Evolutionary conservation across 1,140 invertebrate genomes (phyloP), one percentile per base, ranked within the genome.

Genomic region (Rhopalosiphum maidis): DNA sequence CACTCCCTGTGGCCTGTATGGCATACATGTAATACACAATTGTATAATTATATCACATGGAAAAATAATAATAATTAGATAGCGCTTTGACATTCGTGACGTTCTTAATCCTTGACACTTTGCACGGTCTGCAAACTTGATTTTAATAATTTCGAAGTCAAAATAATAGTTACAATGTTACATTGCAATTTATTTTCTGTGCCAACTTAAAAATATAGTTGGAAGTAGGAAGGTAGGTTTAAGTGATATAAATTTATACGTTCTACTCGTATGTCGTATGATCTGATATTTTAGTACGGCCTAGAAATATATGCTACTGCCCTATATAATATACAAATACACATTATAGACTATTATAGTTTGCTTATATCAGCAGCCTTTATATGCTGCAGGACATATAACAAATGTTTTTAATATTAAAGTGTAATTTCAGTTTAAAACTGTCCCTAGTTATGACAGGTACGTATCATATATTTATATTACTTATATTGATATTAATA

Each of bases 101-200:
- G 83, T 86, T 86, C 83, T 86, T 41, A 15, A 86, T 43, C 83
- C 41, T 86, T 86, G 83, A 86, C 41, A 86, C 37, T 23, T 46
- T 30, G 41, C 41, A 86, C 83, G 35, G n/a, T 82, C n/a, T n/a
- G 2, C 60, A n/a, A 68, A 83, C 82, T 41, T 37, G 82, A 83
- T 37, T 83, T 68, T 68, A 68, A 30, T 30, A 15, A 68, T 68
- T 11, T 68, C 30, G 60, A 30, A 68, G 22, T 83, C 22, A 83
- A 41, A 37, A 37, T 83, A 41, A 41, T 41, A 83, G 35, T 37
- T 37, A 41, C 4, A 55, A 51, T 51, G 54, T 60, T 60, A 60
- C 55, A 60, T 60, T 60, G 8, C 55, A 6, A 60, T 60, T 60
- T 60, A 11, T 60, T 60, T 60, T 60, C 23, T 60, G 25, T 30